A percentile compares a stretch with the other conserved stretches of the same genome.
These are phyloP conservation scores for Ameiurus melas DNA, from an alignment of 2,113 vertebrate genomes.

Conservation along the genomic window DNA sequence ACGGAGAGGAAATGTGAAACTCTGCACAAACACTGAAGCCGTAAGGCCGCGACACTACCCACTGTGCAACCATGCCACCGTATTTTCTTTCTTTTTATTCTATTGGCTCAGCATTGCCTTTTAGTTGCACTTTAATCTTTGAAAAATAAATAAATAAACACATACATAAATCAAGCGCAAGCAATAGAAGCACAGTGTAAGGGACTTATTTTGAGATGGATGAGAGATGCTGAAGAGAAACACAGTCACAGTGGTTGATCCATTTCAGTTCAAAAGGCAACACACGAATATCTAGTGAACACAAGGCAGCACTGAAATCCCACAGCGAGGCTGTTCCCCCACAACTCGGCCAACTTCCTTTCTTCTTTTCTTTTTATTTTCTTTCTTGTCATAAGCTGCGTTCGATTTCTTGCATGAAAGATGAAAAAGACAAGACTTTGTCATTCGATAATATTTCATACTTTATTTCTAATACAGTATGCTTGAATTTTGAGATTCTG, in stretches of 20 bases:
- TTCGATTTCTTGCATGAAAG: background rate
- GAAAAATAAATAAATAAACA: background rate
- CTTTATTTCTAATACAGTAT: background rate
- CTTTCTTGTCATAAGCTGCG: background rate
- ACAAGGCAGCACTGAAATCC: background rate
- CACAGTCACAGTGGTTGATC: background rate
- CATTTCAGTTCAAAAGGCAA: background rate
- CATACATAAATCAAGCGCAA: background rate
- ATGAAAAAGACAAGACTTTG: background rate
- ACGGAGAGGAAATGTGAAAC: background rate
- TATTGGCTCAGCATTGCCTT: background rate
- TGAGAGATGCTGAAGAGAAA: background rate
- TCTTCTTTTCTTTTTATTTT: background rate
- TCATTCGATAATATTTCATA: background rate
- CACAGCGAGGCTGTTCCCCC: background rate
- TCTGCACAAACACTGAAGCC: background rate
- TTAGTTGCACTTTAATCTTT: background rate
- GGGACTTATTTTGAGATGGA: background rate
- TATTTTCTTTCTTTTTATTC: background rate
- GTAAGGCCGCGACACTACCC: background rate
- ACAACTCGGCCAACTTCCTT: background rate
- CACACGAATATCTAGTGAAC: slow-evolving; percentile 3
- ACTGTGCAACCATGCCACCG: background rate
- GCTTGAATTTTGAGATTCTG: background rate
- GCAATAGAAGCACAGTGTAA: background rate